phyloP scores from a whole-genome alignment of 2,888 invertebrate species.

The Erpobdella octoculata region DNA sequence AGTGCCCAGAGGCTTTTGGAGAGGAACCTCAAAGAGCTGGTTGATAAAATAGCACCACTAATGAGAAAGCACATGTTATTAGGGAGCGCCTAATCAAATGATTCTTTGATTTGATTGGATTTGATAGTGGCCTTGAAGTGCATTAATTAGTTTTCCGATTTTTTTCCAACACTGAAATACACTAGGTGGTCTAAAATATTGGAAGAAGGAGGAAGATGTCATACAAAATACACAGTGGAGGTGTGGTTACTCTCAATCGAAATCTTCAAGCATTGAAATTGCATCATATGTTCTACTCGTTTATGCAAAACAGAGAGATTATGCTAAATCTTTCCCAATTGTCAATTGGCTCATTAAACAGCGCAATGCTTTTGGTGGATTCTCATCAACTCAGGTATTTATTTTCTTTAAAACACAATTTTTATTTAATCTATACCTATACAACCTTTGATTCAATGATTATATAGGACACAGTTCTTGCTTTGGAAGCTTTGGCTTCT shows the following conservation, averaged over 20 bases:
- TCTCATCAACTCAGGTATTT: constrained; percentile 50
- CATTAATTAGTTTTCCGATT: no score
- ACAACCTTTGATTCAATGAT: no score
- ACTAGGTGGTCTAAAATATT: constrained; percentile 45
- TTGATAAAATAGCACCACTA: no score
- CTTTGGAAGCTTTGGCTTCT: constrained; percentile 23
- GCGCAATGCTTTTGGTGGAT: constrained; percentile 49
- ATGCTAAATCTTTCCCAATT: constrained; percentile 39
- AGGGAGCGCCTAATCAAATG: neutral
- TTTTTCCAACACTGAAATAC: no score
- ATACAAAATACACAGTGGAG: constrained; percentile 34
- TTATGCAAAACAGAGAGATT: constrained; percentile 36
- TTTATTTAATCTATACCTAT: neutral
- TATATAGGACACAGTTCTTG: constrained; percentile 22
- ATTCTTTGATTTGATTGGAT: neutral
- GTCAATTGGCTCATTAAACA: constrained; percentile 49
- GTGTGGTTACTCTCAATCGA: constrained; percentile 37
- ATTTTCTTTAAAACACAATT: neutral
- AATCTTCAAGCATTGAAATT: constrained; percentile 48
- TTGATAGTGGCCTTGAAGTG: no score
- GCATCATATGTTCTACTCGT: constrained; percentile 50
- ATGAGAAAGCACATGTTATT: no score
- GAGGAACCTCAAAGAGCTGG: no score
- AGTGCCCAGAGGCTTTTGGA: no score
- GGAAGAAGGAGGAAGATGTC: no score